These are phyloP conservation scores for Florisuga fusca DNA, from an alignment of 2,797 vertebrate species.

Conservation along the genomic window DNA sequence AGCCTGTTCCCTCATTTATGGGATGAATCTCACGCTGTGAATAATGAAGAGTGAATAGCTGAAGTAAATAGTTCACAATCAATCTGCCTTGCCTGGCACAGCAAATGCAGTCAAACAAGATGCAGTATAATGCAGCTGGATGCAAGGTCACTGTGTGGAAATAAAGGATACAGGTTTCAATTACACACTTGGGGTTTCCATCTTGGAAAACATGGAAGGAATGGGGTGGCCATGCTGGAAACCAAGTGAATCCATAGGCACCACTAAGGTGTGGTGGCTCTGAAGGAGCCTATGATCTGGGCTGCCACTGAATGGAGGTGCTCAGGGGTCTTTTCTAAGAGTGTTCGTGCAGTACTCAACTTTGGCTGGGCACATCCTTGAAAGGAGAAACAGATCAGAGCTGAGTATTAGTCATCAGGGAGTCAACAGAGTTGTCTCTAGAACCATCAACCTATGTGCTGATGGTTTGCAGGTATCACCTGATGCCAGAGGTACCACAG, in stretches of 20 bases:
- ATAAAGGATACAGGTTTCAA: not conserved
- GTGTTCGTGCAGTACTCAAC: not conserved
- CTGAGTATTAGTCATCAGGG: not conserved
- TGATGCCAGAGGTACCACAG: not conserved
- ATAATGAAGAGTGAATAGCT: constrained; percentile 58
- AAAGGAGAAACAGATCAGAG: not conserved
- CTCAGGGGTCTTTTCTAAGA: not conserved
- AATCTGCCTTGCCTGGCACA: not conserved
- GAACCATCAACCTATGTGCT: not conserved
- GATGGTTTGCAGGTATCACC: not conserved
- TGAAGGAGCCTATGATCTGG: not conserved
- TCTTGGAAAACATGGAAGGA: not conserved
- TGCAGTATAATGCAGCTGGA: not conserved
- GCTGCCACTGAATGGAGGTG: too few species aligned
- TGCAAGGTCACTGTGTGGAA: constrained; percentile 24
- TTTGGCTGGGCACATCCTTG: not conserved
- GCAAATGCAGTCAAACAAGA: not conserved
- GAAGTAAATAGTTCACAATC: constrained; percentile 50
- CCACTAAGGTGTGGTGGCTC: not conserved
- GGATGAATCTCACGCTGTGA: constrained; percentile 59
- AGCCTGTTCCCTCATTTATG: constrained; percentile 35
- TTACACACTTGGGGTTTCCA: not conserved
- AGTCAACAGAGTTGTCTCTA: not conserved
- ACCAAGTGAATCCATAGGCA: not conserved
- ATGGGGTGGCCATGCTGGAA: not conserved